These are phyloP conservation scores for Phataginus tetradactyla DNA, from an alignment of 2,797 vertebrate genomes.

Conservation along the genomic window DNA sequence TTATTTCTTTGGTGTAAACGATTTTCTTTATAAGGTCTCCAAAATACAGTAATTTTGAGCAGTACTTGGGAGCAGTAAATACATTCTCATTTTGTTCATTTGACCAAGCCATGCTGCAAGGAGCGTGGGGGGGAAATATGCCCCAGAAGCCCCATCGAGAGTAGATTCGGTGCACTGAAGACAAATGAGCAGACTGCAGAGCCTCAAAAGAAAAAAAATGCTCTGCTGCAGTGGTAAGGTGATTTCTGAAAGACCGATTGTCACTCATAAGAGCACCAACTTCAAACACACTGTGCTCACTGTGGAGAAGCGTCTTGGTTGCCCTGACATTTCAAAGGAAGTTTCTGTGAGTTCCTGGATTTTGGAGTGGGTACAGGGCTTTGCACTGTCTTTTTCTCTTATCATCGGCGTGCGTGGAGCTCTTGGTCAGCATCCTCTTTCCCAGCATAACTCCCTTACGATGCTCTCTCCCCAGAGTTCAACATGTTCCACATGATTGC, in stretches of 20 bases:
- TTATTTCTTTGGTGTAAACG: neutral
- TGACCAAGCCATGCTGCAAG: fast-evolving
- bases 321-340: neutral
- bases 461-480: conserved; percentile 89
- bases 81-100: fast-evolving
- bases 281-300: neutral
- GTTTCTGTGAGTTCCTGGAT: neutral
- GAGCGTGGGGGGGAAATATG: fast-evolving
- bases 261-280: neutral
- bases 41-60: neutral
- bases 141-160: neutral
- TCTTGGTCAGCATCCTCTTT: neutral
- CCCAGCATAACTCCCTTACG: neutral
- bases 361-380: fast-evolving
- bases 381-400: neutral
- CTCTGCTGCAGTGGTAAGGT: neutral
- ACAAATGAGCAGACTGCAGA: neutral
- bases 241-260: neutral
- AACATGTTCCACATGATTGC: conserved; percentile 99
- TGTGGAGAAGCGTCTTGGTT: neutral
- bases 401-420: fast-evolving
- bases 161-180: neutral
- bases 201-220: neutral
- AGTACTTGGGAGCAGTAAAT: fast-evolving
- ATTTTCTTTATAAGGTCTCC: neutral